Conservation (phyloP, 2,797 vertebrate species). For the Phrynocephalus guinanensis region DNA sequence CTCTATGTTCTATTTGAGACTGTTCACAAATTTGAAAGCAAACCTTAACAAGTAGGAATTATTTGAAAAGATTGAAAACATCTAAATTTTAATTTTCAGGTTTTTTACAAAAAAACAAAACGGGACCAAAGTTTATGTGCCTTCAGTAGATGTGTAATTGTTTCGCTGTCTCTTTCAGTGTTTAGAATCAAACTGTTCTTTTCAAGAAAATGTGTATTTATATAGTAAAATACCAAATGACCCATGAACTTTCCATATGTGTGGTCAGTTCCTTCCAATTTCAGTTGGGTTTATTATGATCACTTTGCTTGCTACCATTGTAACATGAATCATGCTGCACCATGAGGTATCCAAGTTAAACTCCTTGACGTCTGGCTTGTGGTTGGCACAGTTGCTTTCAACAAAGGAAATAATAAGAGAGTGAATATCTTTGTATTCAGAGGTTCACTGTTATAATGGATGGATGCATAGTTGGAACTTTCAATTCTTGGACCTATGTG, state of each 20-base stretch:
- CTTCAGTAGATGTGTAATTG: constrained; percentile 78
- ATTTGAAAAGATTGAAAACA: constrained; percentile 60
- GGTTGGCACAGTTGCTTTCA: constrained; percentile 43
- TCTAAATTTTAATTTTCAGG: constrained; percentile 64
- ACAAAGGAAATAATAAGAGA: constrained; percentile 53
- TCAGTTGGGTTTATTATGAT: constrained; percentile 58
- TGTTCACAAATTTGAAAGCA: constrained; percentile 68
- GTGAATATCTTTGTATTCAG: constrained; percentile 43
- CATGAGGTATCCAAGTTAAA: constrained; percentile 55
- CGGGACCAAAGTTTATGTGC: constrained; percentile 90
- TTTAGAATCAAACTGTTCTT: constrained; percentile 65
- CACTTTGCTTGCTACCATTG: constrained; percentile 54
- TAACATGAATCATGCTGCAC: constrained; percentile 39
- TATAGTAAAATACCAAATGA: constrained; percentile 61
- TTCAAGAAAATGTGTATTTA: constrained; percentile 63
- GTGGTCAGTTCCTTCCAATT: constrained; percentile 57
- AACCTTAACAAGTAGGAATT: constrained; percentile 60
- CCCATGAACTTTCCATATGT: constrained; percentile 51
- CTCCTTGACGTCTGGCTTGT: background rate
- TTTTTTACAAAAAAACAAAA: constrained; percentile 74
- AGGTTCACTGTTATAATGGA: constrained; percentile 56
- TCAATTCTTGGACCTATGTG: constrained; percentile 60
- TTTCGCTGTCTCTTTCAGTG: constrained; percentile 73
- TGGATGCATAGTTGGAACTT: constrained; percentile 44
- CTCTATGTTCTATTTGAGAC: constrained; percentile 61